Evolutionary conservation across 2,797 vertebrate species (phyloP), one percentile per base, ranked within the genome.

Genomic region (Anguilla megastoma): DNA sequence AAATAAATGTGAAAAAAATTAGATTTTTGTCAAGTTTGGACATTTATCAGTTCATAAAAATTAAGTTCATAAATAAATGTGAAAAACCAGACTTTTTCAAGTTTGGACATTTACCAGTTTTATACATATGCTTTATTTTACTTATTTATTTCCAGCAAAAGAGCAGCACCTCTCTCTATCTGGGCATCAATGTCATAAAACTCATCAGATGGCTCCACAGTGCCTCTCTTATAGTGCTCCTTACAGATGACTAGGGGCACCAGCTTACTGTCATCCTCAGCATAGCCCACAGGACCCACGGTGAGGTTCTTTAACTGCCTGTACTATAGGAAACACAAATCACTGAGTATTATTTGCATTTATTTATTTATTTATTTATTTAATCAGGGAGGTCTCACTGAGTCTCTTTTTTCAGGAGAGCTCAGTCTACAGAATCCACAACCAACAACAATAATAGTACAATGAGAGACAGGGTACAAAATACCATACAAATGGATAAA

Each of bases 221-320:
- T 93, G 84, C 95, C 94, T 89, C 89, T 96, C 93, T 93, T 97
- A 93, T 98, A 99, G 86, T 96, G 94, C 0, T 97, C 93, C 91
- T 98, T 99, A 93, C 98, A 99, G 36, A 99, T 86, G 89, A 92
- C 91, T 86, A 99, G 90, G 76, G 97, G 97, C 87, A 95, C 94
- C 89, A 92, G 87, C 14, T 94, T 93, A 18, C 95, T 93, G 21
- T 95, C 91, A 6, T 95, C 95, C 90, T 95, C 94, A 48, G 96
- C 95, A 54, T 99, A 99, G 88, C 92, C 94, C 91, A 99, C 94
- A 0, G 97, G 96, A 0, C 97, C 97, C 90, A 99, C 93, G 5
- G 98, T 96, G 89, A 98, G 94, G 87, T 93, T 95, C 89, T 94
- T 95, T 91, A 99, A 90, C 88, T 93, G 96, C 90, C 93, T 94